A percentile compares a stretch with the other conserved stretches of the same genome.
These are phyloP conservation scores for Mormyrops attenuatus DNA, from an alignment of 2,797 vertebrate species.

Conservation along the genomic window DNA sequence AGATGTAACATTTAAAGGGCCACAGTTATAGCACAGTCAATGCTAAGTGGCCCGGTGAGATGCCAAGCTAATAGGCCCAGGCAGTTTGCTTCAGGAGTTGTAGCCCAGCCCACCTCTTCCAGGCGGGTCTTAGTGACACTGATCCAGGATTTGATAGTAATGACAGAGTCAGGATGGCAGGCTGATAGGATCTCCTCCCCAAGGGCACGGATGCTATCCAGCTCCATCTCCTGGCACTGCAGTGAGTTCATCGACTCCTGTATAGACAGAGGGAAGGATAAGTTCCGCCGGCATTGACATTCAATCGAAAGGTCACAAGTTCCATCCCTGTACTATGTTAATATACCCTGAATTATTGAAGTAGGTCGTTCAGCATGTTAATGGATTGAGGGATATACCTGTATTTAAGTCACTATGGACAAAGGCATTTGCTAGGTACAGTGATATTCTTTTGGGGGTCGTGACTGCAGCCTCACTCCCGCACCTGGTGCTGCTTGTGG, in stretches of 20 bases:
- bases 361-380: neutral
- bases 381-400: neutral
- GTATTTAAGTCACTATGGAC: neutral
- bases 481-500: constrained; percentile 69
- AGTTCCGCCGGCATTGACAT: neutral
- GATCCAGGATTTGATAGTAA: constrained; percentile 81
- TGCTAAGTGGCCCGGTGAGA: neutral
- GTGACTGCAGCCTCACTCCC: neutral
- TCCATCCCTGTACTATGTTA: neutral
- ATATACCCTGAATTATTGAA: neutral
- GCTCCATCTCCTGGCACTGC: constrained; percentile 60
- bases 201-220: constrained; percentile 68
- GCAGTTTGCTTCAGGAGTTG: neutral
- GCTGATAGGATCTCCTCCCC: constrained; percentile 73
- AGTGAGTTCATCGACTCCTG: constrained; percentile 68
- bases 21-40: neutral
- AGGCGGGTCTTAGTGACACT: constrained; percentile 75
- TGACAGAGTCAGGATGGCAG: constrained; percentile 76
- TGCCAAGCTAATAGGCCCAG: neutral
- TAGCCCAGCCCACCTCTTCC: constrained; percentile 65
- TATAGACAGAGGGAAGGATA: neutral
- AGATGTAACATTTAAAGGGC: neutral
- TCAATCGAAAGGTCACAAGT: neutral
- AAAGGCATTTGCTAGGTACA: neutral
- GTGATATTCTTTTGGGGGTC: neutral